Evolutionary conservation across 2,797 vertebrate genomes (phyloP), one percentile per base, ranked within the genome.

Genomic region (Urosaurus nigricauda): DNA sequence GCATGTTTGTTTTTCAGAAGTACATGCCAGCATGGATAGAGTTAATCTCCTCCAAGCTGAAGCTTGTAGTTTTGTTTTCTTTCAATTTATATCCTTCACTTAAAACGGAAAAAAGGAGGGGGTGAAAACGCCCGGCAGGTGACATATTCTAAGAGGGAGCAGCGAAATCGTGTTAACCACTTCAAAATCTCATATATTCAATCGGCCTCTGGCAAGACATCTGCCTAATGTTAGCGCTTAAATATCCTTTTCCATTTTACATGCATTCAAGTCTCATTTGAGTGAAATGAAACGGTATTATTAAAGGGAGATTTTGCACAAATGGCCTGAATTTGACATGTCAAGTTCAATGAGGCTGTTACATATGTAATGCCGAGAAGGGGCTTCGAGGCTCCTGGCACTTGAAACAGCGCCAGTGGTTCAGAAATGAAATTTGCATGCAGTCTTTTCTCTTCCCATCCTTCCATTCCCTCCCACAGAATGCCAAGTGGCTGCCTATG

Each of bases 241-340:
- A 98, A 97, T 97, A 97, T 97, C 97, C 97, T 97, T 97, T 96
- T 96, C 97, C 96, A 97, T 97, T 97, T 97, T 98, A 97, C 98
- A 98, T 98, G 97, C 96, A 97, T 97, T 97, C 97, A 96, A 96
- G 97, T 98, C 97, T 98, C 96, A 98, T 98, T 98, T 97, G 97
- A 96, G 96, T 96, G 96, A 96, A 97, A 97, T 97, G 97, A 97
- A 98, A 97, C 97, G 96, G 95, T 97, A 97, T 98, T 98, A 98
- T 99, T 99, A 98, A 98, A 98, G 98, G 96, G 97, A 98, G 97
- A 98, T 98, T 98, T 98, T 98, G 97, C 97, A 98, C 98, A 99
- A 99, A 99, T 98, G 98, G 98, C 97, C 98, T 97, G 98, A 98
- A 98, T 99, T 98, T 98, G 97, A 97, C 97, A 97, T 98, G 98